Base-by-base conservation (phyloP, 2,888 invertebrate genomes). In the Arrhopalites spinosus region DNA sequence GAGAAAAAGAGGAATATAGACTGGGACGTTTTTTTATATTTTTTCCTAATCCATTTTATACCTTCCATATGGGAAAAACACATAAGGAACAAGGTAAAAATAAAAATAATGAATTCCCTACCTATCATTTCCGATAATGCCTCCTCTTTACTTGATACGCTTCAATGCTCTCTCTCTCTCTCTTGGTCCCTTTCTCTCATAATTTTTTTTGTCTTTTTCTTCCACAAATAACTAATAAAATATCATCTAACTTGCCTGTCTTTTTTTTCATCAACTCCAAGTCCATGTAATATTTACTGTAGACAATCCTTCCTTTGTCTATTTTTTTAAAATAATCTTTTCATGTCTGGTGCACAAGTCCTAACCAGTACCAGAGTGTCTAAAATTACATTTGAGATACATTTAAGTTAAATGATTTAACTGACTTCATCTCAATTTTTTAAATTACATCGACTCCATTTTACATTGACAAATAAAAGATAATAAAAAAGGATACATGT, bases 101-200 rank as follows among this genome's bases (percentile, higher is more conserved):
- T 68, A 29, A 68, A 70, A 71, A 36, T 70, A 71, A 71, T 71
- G 71, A 71, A 71, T 71, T 71, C 67, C 53, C 63, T 71, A 53
- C 70, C 70, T 61, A 75, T 75, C 71, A 75, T 72, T 75, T 75
- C 75, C 71, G 71, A 75, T 75, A 75, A 71, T 71, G 71, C 64
- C 67, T 75, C 50, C 64, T 64, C 20, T 20, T 71, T 36, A 36
- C 45, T 75, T 45, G 72, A 63, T 76, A 73, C 76, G 76, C 76
- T 68, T 76, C 76, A 76, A 47, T 75, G 70, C 75, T 30, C 29
- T 36, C 25, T 66, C 66, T 45, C 66, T 13, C 36, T n/a, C n/a
- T n/a, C n/a, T n/a, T n/a, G n/a, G n/a, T n/a, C 20, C 43, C 1
- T 66, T 43, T 23, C 23, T 66, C 13, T 20, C 17, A n/a, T n/a